Conservation (phyloP, 2,113 vertebrate genomes). For the Raphicerus campestris region DNA sequence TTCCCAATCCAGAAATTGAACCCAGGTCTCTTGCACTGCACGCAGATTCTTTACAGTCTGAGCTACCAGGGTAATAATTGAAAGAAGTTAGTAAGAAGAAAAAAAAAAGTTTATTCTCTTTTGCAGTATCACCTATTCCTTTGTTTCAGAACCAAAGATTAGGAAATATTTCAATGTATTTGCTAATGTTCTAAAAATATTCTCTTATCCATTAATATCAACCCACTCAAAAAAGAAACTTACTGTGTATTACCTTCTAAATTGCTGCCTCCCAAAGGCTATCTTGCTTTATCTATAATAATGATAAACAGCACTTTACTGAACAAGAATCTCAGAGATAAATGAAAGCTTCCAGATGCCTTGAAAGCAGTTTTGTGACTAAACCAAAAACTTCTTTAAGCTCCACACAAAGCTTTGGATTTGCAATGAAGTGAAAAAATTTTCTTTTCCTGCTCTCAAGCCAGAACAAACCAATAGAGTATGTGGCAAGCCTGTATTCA, state of each 20-base stretch:
- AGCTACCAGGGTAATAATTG: neutral
- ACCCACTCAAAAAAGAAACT: neutral
- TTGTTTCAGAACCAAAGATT: slow-evolving; percentile 21
- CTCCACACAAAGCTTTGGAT: slow-evolving; percentile 49
- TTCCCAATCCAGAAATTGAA: neutral
- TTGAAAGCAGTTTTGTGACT: slow-evolving; percentile 42
- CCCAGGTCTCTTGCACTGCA: neutral
- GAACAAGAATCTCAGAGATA: neutral
- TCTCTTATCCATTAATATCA: neutral
- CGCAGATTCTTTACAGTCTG: neutral
- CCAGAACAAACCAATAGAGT: slow-evolving; percentile 69
- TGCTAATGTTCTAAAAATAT: neutral
- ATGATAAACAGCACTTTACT: neutral
- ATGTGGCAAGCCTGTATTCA: slow-evolving; percentile 62
- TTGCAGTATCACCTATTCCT: neutral
- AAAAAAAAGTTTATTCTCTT: neutral
- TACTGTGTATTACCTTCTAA: neutral
- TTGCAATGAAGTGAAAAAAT: slow-evolving; percentile 48
- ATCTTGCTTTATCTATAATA: neutral
- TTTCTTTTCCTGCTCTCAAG: slow-evolving; percentile 68
- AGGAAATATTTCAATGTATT: neutral
- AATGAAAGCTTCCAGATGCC: slow-evolving; percentile 16
- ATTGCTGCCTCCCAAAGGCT: neutral
- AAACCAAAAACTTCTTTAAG: slow-evolving; percentile 53
- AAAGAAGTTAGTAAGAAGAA: neutral